Base-by-base conservation (phyloP, 1,140 invertebrate species). In the Nasonia longicornis region DNA sequence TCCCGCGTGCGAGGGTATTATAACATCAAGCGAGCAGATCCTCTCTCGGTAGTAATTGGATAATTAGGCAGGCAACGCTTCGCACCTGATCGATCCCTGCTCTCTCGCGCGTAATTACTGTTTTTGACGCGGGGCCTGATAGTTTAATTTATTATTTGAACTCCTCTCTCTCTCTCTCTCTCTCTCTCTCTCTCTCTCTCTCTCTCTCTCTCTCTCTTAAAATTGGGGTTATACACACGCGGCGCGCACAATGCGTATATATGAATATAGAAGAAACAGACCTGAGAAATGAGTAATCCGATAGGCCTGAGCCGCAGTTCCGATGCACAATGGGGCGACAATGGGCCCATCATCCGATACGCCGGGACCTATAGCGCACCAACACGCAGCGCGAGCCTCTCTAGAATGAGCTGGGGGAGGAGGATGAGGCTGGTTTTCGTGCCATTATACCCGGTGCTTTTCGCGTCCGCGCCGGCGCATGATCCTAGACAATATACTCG, bases 121-220 rank as follows among this genome's bases (percentile, higher is more conserved):
- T 67, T 77, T 77, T 77, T 77, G 22, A 45, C 64, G 64, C 64
- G 29, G n/a, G n/a, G 3, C 35, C 16, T 58, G 26, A 75, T 69
- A 80, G 20, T 80, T 75, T 74, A 80, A 73, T 58, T 80, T 76
- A 67, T 76, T 75, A 75, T 75, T 75, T 80, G 26, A 45, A 52
- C n/a, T 26, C 26, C 31, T 35, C 31, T 35, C 31, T 35, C 31
- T 35, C 31, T 35, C 31, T 35, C 31, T 35, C 31, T 35, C 31
- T 35, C 31, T 35, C 31, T 35, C 31, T 35, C 31, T 35, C 31
- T 35, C 31, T 35, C 31, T 35, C 31, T 35, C 31, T 35, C 31
- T 35, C 31, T 35, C 31, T 26, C 31, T 35, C 31, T 38, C 31
- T 12, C 2, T 2, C 16, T 7, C 11, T 6, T 16, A 26, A 69